These are phyloP conservation scores for Heterocephalus glaber DNA, from an alignment of 2,113 vertebrate species.

Conservation along the genomic window DNA sequence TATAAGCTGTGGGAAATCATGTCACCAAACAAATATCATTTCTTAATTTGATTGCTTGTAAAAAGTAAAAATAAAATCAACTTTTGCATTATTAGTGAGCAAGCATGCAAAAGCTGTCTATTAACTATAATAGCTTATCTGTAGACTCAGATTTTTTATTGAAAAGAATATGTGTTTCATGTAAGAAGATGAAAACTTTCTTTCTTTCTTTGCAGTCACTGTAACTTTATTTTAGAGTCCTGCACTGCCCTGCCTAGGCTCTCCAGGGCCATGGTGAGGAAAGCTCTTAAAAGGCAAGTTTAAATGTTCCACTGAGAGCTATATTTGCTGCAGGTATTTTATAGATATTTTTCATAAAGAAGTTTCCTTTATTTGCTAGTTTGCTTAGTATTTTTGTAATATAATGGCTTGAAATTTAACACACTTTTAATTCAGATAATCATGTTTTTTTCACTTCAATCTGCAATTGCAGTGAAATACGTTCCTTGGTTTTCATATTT, in stretches of 20 bases:
- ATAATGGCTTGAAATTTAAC: not conserved
- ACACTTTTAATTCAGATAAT: not conserved
- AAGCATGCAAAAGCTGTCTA: not conserved
- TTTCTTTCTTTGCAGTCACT: not conserved
- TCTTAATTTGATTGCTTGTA: not conserved
- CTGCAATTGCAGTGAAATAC: not conserved
- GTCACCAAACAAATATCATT: not conserved
- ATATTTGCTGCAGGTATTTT: too few relatives aligned
- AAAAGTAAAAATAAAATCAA: not conserved
- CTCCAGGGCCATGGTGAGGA: fast-evolving
- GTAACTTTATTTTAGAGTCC: not conserved
- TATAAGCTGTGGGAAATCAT: not conserved
- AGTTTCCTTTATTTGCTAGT: not conserved
- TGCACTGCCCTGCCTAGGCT: not conserved
- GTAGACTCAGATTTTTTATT: not conserved
- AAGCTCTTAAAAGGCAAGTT: not conserved
- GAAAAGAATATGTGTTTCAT: not conserved
- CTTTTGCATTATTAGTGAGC: not conserved
- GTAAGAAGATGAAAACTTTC: not conserved
- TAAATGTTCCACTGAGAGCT: not conserved
- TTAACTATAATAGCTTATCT: not conserved
- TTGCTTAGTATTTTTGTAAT: not conserved
- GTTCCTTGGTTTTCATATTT: not conserved
- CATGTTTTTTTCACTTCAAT: not conserved
- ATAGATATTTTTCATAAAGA: not conserved